These are phyloP conservation scores for Drosophila pseudotalamancana DNA, from an alignment of 2,888 invertebrate species.

Conservation along the genomic window DNA sequence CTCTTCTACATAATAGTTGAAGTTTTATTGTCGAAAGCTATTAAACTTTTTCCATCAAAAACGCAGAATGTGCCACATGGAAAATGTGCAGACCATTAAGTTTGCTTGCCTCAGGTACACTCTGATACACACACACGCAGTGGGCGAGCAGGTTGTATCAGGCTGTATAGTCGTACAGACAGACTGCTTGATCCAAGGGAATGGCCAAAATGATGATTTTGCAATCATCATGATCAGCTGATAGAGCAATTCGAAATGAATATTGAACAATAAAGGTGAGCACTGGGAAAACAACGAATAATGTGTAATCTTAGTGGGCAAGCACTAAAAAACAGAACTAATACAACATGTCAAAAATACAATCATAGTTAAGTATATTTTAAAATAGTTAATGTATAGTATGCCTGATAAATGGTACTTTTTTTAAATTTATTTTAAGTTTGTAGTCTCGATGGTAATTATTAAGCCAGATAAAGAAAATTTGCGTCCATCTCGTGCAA, in stretches of 20 bases:
- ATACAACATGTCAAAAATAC: background rate
- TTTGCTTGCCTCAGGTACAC: constrained; percentile 40
- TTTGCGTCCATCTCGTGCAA: constrained; percentile 1
- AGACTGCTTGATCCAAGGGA: constrained; percentile 7
- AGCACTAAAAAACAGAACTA: background rate
- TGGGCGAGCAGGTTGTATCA: constrained; percentile 39
- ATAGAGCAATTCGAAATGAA: constrained; percentile 33
- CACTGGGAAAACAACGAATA: background rate
- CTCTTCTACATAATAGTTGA: constrained; percentile 78
- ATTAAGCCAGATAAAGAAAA: background rate
- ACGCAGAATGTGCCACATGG: constrained; percentile 66
- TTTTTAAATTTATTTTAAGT: too few species aligned
- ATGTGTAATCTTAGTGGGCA: background rate
- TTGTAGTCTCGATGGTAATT: too few species aligned
- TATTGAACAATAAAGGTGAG: constrained; percentile 8
- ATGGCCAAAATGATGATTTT: constrained; percentile 36
- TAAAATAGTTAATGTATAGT: too few species aligned
- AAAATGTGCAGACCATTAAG: constrained; percentile 73
- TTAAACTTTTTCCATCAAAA: constrained; percentile 81
- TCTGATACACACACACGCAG: background rate
- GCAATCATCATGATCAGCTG: constrained; percentile 43
- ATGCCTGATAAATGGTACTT: too few species aligned
- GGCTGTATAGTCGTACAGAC: constrained; percentile 46
- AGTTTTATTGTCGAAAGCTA: constrained; percentile 81
- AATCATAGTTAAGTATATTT: background rate